Conservation (phyloP, 2,113 vertebrate genomes). For the Dromas ardeola region DNA sequence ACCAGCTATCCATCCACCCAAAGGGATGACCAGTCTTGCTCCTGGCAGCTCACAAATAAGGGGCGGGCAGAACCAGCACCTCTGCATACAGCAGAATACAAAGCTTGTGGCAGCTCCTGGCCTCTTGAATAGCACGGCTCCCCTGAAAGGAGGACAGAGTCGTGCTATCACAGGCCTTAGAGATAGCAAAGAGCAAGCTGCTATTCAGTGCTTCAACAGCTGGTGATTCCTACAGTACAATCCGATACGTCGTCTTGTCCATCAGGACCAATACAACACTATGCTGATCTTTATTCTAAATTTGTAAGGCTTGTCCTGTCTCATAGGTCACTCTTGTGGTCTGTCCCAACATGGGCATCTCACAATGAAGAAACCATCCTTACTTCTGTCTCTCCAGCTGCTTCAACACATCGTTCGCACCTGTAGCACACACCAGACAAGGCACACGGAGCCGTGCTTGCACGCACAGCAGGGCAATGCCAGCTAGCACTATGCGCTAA, state of each 20-base stretch:
- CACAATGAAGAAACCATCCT: neutral
- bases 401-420: neutral
- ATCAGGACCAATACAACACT: neutral
- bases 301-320: neutral
- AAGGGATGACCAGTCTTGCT: neutral
- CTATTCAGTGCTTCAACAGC: neutral
- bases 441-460: rapidly evolving
- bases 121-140: neutral
- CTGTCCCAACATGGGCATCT: neutral
- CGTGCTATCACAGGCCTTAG: neutral
- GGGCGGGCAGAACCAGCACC: rapidly evolving
- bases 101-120: neutral
- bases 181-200: neutral
- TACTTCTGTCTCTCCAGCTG: neutral
- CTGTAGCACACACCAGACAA: neutral
- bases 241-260: neutral
- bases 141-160: neutral
- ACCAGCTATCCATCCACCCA: neutral
- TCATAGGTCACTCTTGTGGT: neutral
- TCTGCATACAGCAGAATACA: neutral
- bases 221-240: neutral
- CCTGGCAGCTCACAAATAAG: neutral
- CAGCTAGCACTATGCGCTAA: neutral
- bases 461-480: rapidly evolving
- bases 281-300: neutral